Evolutionary conservation across 2,888 invertebrate genomes (phyloP).

Genomic region (Epinotia demarniana): DNA sequence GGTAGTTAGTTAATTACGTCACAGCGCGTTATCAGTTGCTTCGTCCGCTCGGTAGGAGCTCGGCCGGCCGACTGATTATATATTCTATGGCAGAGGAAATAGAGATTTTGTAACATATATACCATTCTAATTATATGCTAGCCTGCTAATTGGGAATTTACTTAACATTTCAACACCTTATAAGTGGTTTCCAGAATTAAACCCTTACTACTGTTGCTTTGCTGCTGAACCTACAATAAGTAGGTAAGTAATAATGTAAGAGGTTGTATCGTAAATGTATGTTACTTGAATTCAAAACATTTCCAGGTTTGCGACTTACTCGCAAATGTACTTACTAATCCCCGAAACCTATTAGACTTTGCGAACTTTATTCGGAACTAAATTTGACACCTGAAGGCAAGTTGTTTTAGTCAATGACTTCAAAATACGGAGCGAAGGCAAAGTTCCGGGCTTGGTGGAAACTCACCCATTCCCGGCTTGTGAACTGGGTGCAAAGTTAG

Average conservation of each 20-base stretch:
- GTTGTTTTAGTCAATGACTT: slow-evolving; percentile 31
- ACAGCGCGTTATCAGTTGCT: no score
- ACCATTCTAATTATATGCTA: no score
- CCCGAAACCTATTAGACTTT: slow-evolving; percentile 17
- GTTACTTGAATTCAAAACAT: background rate
- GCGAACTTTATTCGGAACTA: slow-evolving; percentile 21
- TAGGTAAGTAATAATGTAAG: no score
- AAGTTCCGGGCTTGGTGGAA: slow-evolving; percentile 25
- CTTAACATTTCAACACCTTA: no score
- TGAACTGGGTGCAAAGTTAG: slow-evolving; percentile 7
- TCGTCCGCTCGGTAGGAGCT: no score
- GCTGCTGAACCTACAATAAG: background rate
- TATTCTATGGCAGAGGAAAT: no score
- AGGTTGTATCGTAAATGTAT: background rate
- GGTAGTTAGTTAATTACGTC: no score
- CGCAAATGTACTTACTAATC: slow-evolving; percentile 1
- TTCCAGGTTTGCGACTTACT: slow-evolving; percentile 2
- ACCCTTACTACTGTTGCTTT: background rate
- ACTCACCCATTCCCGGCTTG: slow-evolving; percentile 6
- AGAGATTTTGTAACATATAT: no score
- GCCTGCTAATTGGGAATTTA: no score
- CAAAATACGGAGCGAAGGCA: slow-evolving; percentile 29
- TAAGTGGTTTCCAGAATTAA: no score
- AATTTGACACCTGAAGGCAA: slow-evolving; percentile 39
- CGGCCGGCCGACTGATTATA: no score